Evolutionary conservation across 2,888 invertebrate genomes (phyloP).

Genomic region (Diabrotica balteata): DNA sequence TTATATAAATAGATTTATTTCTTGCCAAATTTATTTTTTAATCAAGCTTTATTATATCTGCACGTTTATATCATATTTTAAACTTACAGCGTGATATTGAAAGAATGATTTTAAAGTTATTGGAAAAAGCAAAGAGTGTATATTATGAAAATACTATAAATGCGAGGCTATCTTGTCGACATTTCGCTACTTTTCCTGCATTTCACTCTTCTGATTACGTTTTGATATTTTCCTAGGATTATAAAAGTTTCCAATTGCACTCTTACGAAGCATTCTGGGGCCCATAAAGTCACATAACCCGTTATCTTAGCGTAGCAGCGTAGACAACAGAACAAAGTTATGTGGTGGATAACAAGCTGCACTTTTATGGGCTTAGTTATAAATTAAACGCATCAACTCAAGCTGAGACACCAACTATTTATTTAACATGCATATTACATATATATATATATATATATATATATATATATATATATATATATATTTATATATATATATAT

Average conservation of each 20-base stretch:
- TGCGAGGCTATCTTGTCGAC: slow-evolving; percentile 21
- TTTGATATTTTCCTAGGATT: slow-evolving; percentile 44
- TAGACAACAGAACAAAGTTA: slow-evolving; percentile 49
- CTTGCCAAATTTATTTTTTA: no score
- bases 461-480: no score
- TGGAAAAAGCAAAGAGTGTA: slow-evolving; percentile 12
- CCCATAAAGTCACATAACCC: slow-evolving; percentile 43
- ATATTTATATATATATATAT: no score
- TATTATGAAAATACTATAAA: slow-evolving; percentile 20
- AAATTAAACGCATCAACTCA: slow-evolving; percentile 14
- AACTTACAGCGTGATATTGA: neutral
- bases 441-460: no score
- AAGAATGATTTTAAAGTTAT: slow-evolving; percentile 3
- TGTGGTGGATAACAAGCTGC: slow-evolving; percentile 47
- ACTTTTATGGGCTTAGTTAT: slow-evolving; percentile 45
- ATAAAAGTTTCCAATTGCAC: slow-evolving; percentile 48
- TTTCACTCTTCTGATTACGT: slow-evolving; percentile 38
- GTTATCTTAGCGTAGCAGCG: slow-evolving; percentile 51
- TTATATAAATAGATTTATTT: no score
- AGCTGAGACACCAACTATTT: no score
- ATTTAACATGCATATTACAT: no score
- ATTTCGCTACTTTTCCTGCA: slow-evolving; percentile 30
- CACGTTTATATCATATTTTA: no score
- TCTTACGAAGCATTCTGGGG: slow-evolving; percentile 28
- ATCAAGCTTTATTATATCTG: no score